A percentile compares a stretch with the other conserved stretches of the same genome.
These are phyloP conservation scores for Pteronotus mesoamericanus DNA, from an alignment of 2,797 vertebrate genomes.

Conservation along the genomic window DNA sequence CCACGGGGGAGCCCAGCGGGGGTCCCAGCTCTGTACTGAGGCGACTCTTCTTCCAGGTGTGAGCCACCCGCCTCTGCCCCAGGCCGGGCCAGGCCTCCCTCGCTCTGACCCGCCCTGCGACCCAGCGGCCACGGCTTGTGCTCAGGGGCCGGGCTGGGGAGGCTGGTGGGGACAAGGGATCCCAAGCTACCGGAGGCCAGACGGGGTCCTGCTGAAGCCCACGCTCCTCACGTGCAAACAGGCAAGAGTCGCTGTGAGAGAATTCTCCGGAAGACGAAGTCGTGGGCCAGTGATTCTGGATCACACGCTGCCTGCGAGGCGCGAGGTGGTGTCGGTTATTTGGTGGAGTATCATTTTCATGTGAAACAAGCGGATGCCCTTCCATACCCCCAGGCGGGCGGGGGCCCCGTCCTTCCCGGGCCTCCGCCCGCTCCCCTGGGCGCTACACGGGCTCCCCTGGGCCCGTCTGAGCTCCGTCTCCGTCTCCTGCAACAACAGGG, in stretches of 20 bases:
- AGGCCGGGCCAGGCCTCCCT: background rate
- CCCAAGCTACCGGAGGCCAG: no score
- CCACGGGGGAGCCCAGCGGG: no score
- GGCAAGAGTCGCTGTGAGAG: background rate
- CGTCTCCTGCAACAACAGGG: accelerated
- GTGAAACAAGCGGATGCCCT: accelerated
- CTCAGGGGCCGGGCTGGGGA: background rate
- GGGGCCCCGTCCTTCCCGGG: background rate
- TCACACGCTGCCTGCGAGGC: accelerated
- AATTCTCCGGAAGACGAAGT: accelerated
- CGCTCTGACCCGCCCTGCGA: accelerated
- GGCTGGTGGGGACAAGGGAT: background rate
- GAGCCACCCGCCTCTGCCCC: accelerated
- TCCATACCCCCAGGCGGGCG: background rate
- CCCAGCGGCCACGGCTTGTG: background rate
- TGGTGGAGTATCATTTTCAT: background rate
- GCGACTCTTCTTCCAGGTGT: no score
- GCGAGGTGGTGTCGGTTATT: accelerated
- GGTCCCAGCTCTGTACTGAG: no score
- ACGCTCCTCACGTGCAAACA: accelerated
- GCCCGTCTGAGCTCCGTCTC: accelerated
- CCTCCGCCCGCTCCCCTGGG: background rate
- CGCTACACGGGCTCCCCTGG: accelerated
- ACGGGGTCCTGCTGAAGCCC: accelerated
- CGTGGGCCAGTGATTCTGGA: accelerated